These are phyloP conservation scores for Actenoides hombroni DNA, from an alignment of 2,113 vertebrate genomes.

Conservation along the genomic window DNA sequence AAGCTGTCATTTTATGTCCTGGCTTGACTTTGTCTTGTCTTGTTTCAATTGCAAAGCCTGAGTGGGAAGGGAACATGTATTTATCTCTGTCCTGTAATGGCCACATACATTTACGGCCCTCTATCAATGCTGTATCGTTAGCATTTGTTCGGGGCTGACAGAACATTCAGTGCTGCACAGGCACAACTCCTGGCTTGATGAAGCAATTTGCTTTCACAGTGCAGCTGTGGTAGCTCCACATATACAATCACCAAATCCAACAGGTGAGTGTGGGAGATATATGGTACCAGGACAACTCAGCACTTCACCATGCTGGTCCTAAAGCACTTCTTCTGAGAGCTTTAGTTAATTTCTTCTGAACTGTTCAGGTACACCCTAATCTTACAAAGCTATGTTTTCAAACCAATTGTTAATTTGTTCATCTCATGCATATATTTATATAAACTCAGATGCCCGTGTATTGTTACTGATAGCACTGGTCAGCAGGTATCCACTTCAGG, in stretches of 20 bases:
- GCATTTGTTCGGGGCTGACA: neutral
- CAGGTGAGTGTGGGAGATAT: neutral
- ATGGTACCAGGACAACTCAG: neutral
- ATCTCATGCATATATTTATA: neutral
- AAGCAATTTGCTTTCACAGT: neutral
- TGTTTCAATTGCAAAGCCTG: neutral
- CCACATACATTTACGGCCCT: neutral
- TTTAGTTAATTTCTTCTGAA: neutral
- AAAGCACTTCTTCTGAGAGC: neutral
- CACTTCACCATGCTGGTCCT: neutral
- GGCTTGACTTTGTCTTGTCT: conserved; percentile 26
- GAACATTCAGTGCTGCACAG: conserved; percentile 13
- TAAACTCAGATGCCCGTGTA: neutral
- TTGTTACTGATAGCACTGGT: neutral
- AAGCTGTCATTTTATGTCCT: conserved; percentile 19
- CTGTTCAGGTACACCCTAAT: neutral
- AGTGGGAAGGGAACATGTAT: conserved; percentile 26
- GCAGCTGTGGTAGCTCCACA: neutral
- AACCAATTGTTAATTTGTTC: neutral
- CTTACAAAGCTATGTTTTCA: neutral
- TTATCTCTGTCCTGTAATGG: conserved; percentile 27
- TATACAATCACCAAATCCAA: neutral
- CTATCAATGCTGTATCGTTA: neutral
- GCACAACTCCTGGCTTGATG: neutral
- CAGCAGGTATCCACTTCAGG: neutral